Evolutionary conservation across 2,797 vertebrate genomes (phyloP).

Genomic region (Hyperoplus immaculatus): DNA sequence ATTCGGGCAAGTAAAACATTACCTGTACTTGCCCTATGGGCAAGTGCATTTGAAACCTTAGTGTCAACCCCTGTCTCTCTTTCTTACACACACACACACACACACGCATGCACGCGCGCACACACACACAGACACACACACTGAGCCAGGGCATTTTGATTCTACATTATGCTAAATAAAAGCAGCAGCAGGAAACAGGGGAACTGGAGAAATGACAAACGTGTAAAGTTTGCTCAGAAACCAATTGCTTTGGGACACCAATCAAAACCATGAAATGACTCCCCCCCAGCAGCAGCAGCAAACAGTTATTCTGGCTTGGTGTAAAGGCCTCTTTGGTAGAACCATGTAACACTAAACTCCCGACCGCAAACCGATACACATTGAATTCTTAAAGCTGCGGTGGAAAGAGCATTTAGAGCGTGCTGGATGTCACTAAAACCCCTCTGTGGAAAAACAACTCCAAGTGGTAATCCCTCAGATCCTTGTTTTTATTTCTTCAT

Average conservation of each 20-base stretch:
- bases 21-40: too few species aligned
- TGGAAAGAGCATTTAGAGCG: slow-evolving; percentile 8
- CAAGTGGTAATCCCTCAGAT: neutral
- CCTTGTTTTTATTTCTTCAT: neutral
- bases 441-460: slow-evolving; percentile 9
- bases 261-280: slow-evolving; percentile 35
- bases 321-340: slow-evolving; percentile 3
- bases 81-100: neutral
- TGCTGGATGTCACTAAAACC: slow-evolving; percentile 10
- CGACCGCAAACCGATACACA: neutral
- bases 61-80: too few species aligned
- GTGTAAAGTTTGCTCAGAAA: slow-evolving; percentile 15
- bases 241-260: slow-evolving; percentile 28
- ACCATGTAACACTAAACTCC: slow-evolving; percentile 15
- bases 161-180: slow-evolving; percentile 23
- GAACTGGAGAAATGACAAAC: slow-evolving; percentile 16
- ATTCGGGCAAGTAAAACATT: too few species aligned
- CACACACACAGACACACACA: slow-evolving; percentile 6
- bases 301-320: neutral
- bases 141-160: neutral
- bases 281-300: neutral
- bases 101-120: neutral
- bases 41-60: too few species aligned
- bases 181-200: slow-evolving; percentile 41
- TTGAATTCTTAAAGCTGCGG: slow-evolving; percentile 5